These are phyloP conservation scores for Drosophila melanica DNA, from an alignment of 1,140 invertebrate genomes.

Conservation along the genomic window DNA sequence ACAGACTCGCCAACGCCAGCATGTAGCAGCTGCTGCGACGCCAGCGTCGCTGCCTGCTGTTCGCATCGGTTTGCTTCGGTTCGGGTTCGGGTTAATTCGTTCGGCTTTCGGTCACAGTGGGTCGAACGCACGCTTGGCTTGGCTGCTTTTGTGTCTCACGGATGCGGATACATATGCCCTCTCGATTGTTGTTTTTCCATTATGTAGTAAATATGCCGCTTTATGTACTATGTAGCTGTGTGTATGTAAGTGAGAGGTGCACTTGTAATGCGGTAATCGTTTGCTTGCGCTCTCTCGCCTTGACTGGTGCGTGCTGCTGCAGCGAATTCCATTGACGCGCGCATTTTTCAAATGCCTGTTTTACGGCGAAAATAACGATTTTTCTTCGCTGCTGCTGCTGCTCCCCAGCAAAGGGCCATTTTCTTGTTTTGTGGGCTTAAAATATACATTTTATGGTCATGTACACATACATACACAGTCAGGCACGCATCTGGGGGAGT, in stretches of 20 bases:
- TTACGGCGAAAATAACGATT: slow-evolving; percentile 82
- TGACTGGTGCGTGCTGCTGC: slow-evolving; percentile 30
- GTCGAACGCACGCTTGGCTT: slow-evolving; percentile 73
- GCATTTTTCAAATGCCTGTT: slow-evolving; percentile 79
- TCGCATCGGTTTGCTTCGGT: slow-evolving; percentile 31
- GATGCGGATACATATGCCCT: slow-evolving; percentile 62
- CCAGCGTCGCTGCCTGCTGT: slow-evolving; percentile 20
- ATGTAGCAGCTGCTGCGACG: slow-evolving; percentile 40
- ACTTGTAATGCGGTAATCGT: slow-evolving; percentile 69
- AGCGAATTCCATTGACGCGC: slow-evolving; percentile 78
- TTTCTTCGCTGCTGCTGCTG: slow-evolving; percentile 51
- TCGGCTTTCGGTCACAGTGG: slow-evolving; percentile 54
- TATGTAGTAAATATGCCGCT: slow-evolving; percentile 73
- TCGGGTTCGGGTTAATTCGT: slow-evolving; percentile 6
- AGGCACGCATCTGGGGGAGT: slow-evolving; percentile 10
- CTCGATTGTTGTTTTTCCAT: slow-evolving; percentile 64
- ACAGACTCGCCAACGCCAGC: not conserved
- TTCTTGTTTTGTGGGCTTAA: slow-evolving; percentile 71
- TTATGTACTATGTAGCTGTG: slow-evolving; percentile 24
- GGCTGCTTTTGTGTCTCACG: slow-evolving; percentile 66
- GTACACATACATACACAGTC: slow-evolving; percentile 35
- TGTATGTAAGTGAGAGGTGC: slow-evolving; percentile 52
- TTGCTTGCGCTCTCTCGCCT: slow-evolving; percentile 22
- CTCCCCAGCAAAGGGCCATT: slow-evolving; percentile 31
- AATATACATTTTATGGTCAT: slow-evolving; percentile 76